Conservation (phyloP, 2,797 vertebrate genomes). For the Potorous gilbertii region DNA sequence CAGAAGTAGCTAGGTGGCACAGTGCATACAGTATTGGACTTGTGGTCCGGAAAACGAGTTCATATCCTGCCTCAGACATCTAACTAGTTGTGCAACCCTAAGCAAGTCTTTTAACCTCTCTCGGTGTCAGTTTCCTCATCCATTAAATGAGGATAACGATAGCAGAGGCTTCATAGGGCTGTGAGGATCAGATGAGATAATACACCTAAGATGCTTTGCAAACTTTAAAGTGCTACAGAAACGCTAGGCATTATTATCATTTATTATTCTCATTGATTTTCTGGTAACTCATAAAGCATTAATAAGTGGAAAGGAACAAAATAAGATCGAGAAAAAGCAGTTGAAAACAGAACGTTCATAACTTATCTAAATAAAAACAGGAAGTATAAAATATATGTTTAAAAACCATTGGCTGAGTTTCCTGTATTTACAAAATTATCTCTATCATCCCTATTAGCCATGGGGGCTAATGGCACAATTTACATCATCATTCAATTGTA, state of each 20-base stretch:
- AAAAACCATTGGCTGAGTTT: constrained; percentile 12
- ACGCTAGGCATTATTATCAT: not conserved
- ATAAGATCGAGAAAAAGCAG: constrained; percentile 32
- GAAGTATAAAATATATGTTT: constrained; percentile 42
- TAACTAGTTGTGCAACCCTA: not conserved
- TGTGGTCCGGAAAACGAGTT: not conserved
- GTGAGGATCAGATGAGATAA: not conserved
- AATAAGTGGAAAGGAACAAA: constrained; percentile 51
- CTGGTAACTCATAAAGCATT: constrained; percentile 27
- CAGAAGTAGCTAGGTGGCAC: not conserved
- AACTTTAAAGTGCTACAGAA: not conserved
- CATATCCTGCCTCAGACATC: not conserved
- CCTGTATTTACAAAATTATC: constrained; percentile 13
- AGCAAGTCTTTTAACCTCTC: not conserved
- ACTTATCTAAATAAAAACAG: constrained; percentile 39
- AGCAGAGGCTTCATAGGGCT: not conserved
- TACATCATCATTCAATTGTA: not conserved
- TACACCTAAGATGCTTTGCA: not conserved
- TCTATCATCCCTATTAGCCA: not conserved
- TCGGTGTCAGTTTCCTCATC: not conserved
- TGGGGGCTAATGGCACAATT: not conserved
- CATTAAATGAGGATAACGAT: not conserved
- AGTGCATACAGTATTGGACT: not conserved
- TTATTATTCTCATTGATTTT: constrained; percentile 13
- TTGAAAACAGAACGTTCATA: constrained; percentile 33